Evolutionary conservation across 1,140 invertebrate genomes (phyloP), one percentile per base, ranked within the genome.

Genomic region (Rhyacophila brunnea): DNA sequence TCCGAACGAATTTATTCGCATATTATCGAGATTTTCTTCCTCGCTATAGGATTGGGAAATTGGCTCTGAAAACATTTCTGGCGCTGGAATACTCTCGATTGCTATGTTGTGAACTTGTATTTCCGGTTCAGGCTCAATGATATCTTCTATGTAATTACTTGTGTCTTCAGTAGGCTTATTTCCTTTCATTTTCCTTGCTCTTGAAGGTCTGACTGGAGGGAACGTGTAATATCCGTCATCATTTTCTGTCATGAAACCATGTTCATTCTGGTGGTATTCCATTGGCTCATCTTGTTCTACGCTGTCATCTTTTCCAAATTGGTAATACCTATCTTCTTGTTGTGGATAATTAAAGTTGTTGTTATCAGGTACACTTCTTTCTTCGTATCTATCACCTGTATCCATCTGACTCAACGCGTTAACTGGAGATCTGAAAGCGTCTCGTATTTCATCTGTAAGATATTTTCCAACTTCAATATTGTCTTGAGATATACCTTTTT

Each of bases 401-500:
- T 81, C 82, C 61, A 86, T 79, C 45, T 83, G 74, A 13, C 82
- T 78, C 32, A 89, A 70, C 1, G 83, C 80, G 68, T 87, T 88
- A 34, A 74, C 76, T n/a, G 83, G 81, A 50, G 80, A 81, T 66
- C 85, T 82, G 66, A 91, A 88, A 40, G 88, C 88, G 70, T 91
- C 87, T 60, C 87, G 80, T 60, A 92, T 90, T 74, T 92, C 89
- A 46, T 83, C 83, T 38, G 85, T 87, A 42, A 92, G 80, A 60
- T 89, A 89, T 68, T 85, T 82, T 38, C 87, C 85, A 20, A 90
- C 79, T 70, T 89, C 84, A 67, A 90, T 88, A 71, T 92, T 87
- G 69, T 90, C 90, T 62, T 89, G 85, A 58, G 89, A 91, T 60
- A 92, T 86, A 34, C 88, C 89, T 66, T 86, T 85, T 67, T 87